Evolutionary conservation across 2,888 invertebrate genomes (phyloP).

Genomic region (Parascotia fuliginaria): DNA sequence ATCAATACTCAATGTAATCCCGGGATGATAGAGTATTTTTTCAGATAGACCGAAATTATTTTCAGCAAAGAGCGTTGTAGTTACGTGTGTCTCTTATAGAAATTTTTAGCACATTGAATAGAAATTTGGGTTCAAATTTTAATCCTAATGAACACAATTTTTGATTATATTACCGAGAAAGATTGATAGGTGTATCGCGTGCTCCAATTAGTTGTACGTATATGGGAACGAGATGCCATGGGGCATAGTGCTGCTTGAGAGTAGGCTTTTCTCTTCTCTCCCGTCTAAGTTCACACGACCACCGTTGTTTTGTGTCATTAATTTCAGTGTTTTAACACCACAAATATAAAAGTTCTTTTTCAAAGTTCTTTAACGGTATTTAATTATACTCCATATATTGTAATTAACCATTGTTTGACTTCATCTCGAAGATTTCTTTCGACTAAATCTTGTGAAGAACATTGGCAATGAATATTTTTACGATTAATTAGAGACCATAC

Average conservation of each 20-base stretch:
- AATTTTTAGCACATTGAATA: background rate
- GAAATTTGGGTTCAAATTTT: background rate
- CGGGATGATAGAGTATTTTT: too few species aligned
- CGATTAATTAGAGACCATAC: too few species aligned
- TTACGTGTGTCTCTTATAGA: too few species aligned
- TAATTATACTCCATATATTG: constrained; percentile 26
- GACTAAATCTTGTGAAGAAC: background rate
- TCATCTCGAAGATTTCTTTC: background rate
- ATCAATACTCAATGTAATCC: too few species aligned
- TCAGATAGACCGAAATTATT: too few species aligned
- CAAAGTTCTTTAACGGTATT: constrained; percentile 31
- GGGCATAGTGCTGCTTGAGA: constrained; percentile 39
- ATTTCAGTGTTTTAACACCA: constrained; percentile 48
- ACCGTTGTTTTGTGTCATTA: constrained; percentile 57
- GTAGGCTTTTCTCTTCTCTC: constrained; percentile 41
- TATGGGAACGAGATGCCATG: constrained; percentile 65
- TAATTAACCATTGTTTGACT: constrained; percentile 11
- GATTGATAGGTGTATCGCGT: constrained; percentile 76
- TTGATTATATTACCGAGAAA: constrained; percentile 54
- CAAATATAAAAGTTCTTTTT: constrained; percentile 31
- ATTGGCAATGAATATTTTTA: background rate
- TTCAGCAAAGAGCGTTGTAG: too few species aligned
- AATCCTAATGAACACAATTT: constrained; percentile 46
- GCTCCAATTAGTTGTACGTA: constrained; percentile 64
- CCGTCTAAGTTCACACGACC: constrained; percentile 60